A percentile compares a stretch with the other conserved stretches of the same genome.
phyloP scores from a whole-genome alignment of 1,140 invertebrate species.

The Sarcophaga peregrina region DNA sequence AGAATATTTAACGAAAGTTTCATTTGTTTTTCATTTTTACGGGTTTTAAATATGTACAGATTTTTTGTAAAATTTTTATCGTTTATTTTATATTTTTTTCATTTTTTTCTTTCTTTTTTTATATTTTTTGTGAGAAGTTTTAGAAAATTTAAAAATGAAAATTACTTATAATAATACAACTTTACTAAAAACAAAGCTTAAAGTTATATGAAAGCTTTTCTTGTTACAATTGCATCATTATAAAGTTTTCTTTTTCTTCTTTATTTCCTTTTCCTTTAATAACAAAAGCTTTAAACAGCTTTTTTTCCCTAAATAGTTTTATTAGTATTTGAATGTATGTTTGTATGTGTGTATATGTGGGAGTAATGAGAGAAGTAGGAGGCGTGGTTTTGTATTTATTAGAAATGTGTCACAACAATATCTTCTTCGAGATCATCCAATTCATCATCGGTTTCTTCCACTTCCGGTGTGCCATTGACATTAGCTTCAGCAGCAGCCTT shows the following conservation, averaged over 20 bases:
- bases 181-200: slow-evolving; percentile 15
- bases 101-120: not conserved
- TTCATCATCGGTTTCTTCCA: slow-evolving; percentile 83
- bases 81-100: not conserved
- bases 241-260: not conserved
- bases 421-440: slow-evolving; percentile 87
- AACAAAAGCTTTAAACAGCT: slow-evolving; percentile 44
- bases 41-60: slow-evolving; percentile 21
- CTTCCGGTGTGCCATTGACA: slow-evolving; percentile 60
- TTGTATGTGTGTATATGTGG: too few species aligned
- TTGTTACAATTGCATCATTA: slow-evolving; percentile 9
- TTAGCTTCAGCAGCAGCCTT: slow-evolving; percentile 66
- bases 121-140: not conserved
- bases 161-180: not conserved
- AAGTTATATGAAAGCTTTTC: slow-evolving; percentile 19
- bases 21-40: slow-evolving; percentile 12
- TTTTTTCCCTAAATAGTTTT: slow-evolving; percentile 5
- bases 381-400: slow-evolving; percentile 57
- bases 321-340: not conserved
- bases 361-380: not conserved
- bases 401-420: slow-evolving; percentile 86
- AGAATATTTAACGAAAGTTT: slow-evolving; percentile 10
- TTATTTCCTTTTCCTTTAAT: slow-evolving; percentile 5
- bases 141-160: not conserved
- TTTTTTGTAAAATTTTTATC: not conserved